Base-by-base conservation (phyloP, 2,113 vertebrate genomes). In the Cavia porcellus region DNA sequence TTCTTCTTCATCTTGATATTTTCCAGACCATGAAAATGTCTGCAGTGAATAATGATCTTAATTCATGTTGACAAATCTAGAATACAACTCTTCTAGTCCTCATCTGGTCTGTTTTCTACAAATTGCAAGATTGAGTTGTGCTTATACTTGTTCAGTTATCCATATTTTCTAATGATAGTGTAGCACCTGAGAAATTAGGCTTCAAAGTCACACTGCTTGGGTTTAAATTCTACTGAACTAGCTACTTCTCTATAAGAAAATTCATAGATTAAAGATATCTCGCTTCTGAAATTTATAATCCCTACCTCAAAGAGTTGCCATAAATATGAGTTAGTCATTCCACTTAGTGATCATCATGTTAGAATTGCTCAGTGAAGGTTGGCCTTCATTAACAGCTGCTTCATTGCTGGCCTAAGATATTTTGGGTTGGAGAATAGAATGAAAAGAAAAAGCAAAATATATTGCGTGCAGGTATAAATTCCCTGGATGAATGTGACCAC, bases 361-460 rank as follows among this genome's bases (percentile, higher is more conserved):
- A 96, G 38, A 92, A 81, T 11, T 35, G 81, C 7, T 88, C 35
- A 62, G 3, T 57, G 5, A 82, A 66, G 59, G 19, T 68, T 81
- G 62, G 14, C 2, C 38, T 66, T 89, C 62, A 89, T 32, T 74
- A 10, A 81, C 8, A 84, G 22, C 10, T 30, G 17, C 38, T 91
- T 79, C 42, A 17, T 10, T 82, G 85, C 66, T 83, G 95, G 74
- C 38, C 79, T 86, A 81, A 95, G 52, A 22, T 84, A 64, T 59
- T 96, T 87, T 89, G 35, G 79, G 42, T 4, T 15, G 30, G 14
- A 0, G 32, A 68, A 68, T 35, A 32, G 32, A 68, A 68, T 35
- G 35, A n/a, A 35, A 68, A 35, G 5, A 35, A 68, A 17, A 68
- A 68, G 66, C 32, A 68, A 68, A 15, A 68, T 68, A 35, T n/a